Base-by-base conservation (phyloP, 1,140 invertebrate genomes). In the Lycorma delicatula region DNA sequence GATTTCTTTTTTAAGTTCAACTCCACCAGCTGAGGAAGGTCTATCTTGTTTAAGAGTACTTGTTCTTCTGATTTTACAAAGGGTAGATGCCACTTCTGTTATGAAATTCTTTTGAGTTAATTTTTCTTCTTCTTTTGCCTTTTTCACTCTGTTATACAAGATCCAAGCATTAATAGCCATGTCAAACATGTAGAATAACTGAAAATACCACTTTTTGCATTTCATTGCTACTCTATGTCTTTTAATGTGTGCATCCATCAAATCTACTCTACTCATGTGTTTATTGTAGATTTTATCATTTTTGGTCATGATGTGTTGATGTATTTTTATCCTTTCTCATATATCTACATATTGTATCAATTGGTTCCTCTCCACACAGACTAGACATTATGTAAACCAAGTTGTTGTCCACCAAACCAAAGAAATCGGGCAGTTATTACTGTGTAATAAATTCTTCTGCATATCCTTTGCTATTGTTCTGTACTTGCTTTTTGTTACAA, bases 191-290 rank as follows among this genome's bases (percentile, higher is more conserved):
- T 68, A 66, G 51, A 70, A 70, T 9, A 70, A 23, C 9, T 63
- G 52, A 12, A 70, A 66, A 29, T 71, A 64, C 65, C 67, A 71
- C 54, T 67, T 69, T 60, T 63, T 67, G 1, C 22, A 64, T 54
- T 65, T 68, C 53, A 71, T 67, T 60, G 55, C 65, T 18, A 72
- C 69, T 49, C 63, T 58, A 57, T 72, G 69, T 56, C 63, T 56
- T 55, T 63, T 68, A 51, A 72, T 66, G 18, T 69, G 60, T 50
- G 62, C 63, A 58, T 71, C 68, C 57, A 70, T 62, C 44, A 71
- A 59, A 61, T 74, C 70, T 25, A 75, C 68, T 29, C 61, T 65
- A 16, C 69, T 68, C 49, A 70, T 64, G 29, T 63, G 55, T 29
- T 58, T 59, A 51, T 67, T 68, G 57, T 67, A 68, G n/a, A 56